Evolutionary conservation across 64 coral and sea anemone species (phyloP).

Genomic region (Stichodactyla mertensii): DNA sequence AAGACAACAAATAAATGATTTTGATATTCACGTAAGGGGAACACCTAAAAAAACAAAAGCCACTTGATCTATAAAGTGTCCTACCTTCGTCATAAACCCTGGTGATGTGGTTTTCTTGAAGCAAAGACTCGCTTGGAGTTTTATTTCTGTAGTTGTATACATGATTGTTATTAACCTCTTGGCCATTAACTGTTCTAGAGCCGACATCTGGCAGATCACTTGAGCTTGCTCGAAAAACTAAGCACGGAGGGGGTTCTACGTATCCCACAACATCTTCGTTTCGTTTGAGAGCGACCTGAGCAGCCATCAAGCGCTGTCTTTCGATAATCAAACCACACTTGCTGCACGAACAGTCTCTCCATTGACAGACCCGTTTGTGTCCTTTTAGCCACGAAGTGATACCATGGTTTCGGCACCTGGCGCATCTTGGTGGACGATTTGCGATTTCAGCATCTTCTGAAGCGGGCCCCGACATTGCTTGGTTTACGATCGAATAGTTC

Average conservation of each 20-base stretch:
- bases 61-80: not conserved
- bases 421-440: constrained; percentile 78
- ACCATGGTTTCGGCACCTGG: constrained; percentile 95
- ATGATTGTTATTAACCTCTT: constrained; percentile 1
- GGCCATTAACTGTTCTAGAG: not conserved
- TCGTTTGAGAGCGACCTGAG: constrained; percentile 86
- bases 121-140: not conserved
- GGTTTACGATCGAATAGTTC: not conserved
- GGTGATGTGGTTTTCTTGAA: not conserved
- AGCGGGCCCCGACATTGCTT: constrained; percentile 38
- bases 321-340: constrained; percentile 98
- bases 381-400: constrained; percentile 75
- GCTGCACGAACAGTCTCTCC: constrained; percentile 84
- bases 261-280: constrained; percentile 56
- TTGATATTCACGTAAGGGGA: not conserved
- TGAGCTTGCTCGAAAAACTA: not conserved
- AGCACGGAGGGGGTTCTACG: not conserved
- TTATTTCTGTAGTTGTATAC: not conserved
- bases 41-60: not conserved
- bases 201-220: not conserved
- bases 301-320: constrained; percentile 93
- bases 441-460: constrained; percentile 52
- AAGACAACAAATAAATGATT: not conserved
- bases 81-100: not conserved
- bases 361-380: constrained; percentile 91